A percentile compares a stretch with the other conserved stretches of the same genome.
phyloP scores from a whole-genome alignment of 1,140 invertebrate species.

The Leptinotarsa lineolata region DNA sequence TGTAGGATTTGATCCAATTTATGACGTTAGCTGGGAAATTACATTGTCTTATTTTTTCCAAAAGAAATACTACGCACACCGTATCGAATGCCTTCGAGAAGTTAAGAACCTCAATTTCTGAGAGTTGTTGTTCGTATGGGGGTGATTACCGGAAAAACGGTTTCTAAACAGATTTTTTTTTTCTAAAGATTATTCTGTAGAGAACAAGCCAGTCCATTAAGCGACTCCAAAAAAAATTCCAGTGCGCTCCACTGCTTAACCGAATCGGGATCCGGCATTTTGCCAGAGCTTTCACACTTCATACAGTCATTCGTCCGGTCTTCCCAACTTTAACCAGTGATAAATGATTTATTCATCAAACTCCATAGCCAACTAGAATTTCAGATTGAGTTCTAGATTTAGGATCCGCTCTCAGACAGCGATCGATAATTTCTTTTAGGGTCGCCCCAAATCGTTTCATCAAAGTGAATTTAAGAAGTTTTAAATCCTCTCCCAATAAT shows the following conservation, averaged over 20 bases:
- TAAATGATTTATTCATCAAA: conserved; percentile 26
- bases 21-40: no score
- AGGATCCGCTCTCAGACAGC: background rate
- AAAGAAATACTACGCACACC: no score
- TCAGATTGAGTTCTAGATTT: conserved; percentile 21
- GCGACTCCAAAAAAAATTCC: no score
- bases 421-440: conserved; percentile 4
- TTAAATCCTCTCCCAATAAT: background rate
- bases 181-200: no score
- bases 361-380: conserved; percentile 22
- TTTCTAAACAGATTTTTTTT: no score
- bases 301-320: conserved; percentile 4
- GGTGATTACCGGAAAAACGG: no score
- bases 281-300: conserved; percentile 1
- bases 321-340: conserved; percentile 22
- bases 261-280: background rate
- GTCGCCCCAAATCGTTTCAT: background rate
- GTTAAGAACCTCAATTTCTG: no score
- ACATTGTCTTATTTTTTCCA: no score
- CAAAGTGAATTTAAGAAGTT: background rate
- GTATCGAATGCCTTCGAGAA: no score
- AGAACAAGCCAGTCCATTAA: no score
- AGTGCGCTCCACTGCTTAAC: background rate
- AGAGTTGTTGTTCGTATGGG: no score
- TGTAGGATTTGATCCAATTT: no score